Evolutionary conservation across 2,113 vertebrate species (phyloP).

Genomic region (Siniperca knerii): DNA sequence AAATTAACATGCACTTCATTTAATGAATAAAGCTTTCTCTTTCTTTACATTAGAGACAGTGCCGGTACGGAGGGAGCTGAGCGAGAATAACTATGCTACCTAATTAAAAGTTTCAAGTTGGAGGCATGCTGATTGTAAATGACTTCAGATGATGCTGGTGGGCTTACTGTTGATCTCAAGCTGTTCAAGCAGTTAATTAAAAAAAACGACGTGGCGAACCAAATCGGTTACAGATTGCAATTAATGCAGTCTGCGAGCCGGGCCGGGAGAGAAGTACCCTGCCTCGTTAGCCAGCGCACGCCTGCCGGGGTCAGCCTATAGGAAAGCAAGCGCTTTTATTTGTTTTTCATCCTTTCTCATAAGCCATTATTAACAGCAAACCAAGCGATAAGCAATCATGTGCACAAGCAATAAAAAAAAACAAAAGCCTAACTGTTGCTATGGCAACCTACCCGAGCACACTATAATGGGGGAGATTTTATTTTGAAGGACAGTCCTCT

Average conservation of each 20-base stretch:
- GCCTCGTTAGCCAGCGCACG: constrained; percentile 71
- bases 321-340: constrained; percentile 57
- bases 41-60: constrained; percentile 33
- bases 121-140: constrained; percentile 81
- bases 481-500: constrained; percentile 63
- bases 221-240: constrained; percentile 85
- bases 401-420: constrained; percentile 35
- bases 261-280: constrained; percentile 61
- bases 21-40: constrained; percentile 40
- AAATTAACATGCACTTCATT: constrained; percentile 41
- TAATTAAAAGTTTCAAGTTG: constrained; percentile 84
- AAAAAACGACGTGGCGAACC: constrained; percentile 72
- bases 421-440: constrained; percentile 78
- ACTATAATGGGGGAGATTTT: constrained; percentile 34
- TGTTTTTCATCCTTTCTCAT: constrained; percentile 67
- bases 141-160: constrained; percentile 76
- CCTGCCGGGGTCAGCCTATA: constrained; percentile 66
- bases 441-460: constrained; percentile 75
- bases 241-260: constrained; percentile 73
- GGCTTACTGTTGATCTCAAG: constrained; percentile 83
- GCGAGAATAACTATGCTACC: constrained; percentile 50
- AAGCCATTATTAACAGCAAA: constrained; percentile 80
- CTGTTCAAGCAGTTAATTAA: constrained; percentile 85
- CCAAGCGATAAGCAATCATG: constrained; percentile 66
- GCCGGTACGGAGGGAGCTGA: constrained; percentile 22